Percentiles rank a stretch among this genome's conserved stretches.
Evolutionary conservation across 1,140 invertebrate species (phyloP).

Genomic region (Anastrepha obliqua): DNA sequence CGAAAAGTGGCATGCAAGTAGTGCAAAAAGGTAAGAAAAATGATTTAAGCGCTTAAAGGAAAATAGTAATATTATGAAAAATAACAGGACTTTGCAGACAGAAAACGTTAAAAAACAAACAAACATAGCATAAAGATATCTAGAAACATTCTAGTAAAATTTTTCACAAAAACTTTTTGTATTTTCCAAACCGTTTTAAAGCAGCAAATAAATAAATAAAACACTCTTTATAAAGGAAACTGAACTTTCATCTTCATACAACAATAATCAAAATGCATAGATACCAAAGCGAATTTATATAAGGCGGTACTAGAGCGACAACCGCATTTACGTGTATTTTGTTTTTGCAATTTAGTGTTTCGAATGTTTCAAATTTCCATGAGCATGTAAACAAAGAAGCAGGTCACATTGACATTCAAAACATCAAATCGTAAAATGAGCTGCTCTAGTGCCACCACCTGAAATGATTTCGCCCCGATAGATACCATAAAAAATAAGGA

Average conservation of each 20-base stretch:
- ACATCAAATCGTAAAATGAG: too few species aligned
- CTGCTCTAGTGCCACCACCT: too few species aligned
- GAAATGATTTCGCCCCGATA: too few species aligned
- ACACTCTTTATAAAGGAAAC: not conserved
- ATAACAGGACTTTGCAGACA: not conserved
- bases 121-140: not conserved
- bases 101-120: not conserved
- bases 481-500: not conserved
- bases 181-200: slow-evolving; percentile 31
- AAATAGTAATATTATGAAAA: not conserved
- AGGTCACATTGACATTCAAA: too few species aligned
- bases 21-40: not conserved
- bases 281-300: not conserved
- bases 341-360: too few species aligned
- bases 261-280: slow-evolving; percentile 38
- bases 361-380: too few species aligned
- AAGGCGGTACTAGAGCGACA: too few species aligned
- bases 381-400: too few species aligned
- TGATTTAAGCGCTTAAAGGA: not conserved
- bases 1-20: not conserved
- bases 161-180: not conserved
- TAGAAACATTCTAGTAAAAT: not conserved
- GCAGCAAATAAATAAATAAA: not conserved
- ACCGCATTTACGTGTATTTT: too few species aligned
- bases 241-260: slow-evolving; percentile 19